These are phyloP conservation scores for Scomber japonicus DNA, from an alignment of 2,113 vertebrate genomes.

Conservation along the genomic window DNA sequence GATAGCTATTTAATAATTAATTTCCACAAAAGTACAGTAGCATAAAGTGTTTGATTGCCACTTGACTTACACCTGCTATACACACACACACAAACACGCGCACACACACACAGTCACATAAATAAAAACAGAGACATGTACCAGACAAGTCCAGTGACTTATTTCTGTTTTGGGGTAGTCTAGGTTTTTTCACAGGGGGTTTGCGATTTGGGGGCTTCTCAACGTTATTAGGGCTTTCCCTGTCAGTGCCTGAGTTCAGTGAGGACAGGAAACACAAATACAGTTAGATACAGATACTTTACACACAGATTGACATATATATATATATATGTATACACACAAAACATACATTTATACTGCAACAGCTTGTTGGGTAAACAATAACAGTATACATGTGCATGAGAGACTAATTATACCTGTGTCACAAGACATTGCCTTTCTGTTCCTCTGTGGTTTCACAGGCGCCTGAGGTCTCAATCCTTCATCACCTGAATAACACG, in stretches of 20 bases:
- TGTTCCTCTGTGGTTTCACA: constrained; percentile 81
- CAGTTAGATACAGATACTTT: constrained; percentile 64
- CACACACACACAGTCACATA: constrained; percentile 37
- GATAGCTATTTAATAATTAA: not conserved
- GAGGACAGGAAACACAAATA: constrained; percentile 70
- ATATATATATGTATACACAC: constrained; percentile 13
- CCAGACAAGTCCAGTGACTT: constrained; percentile 84
- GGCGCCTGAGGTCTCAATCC: constrained; percentile 76
- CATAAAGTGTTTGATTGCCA: constrained; percentile 5
- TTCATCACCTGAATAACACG: constrained; percentile 74
- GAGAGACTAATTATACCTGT: constrained; percentile 67
- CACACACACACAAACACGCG: constrained; percentile 34
- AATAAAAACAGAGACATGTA: constrained; percentile 76
- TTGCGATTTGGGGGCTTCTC: constrained; percentile 85
- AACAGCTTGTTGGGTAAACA: not conserved
- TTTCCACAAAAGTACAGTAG: not conserved
- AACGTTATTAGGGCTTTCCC: constrained; percentile 82
- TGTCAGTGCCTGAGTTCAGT: constrained; percentile 80
- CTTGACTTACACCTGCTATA: not conserved
- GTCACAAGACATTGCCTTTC: constrained; percentile 83
- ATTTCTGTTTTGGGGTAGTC: constrained; percentile 85
- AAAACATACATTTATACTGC: not conserved
- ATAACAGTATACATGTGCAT: not conserved
- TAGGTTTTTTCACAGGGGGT: constrained; percentile 86
- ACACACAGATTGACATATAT: constrained; percentile 41